Conservation (phyloP, 2,797 vertebrate genomes). For the Semaprochilodus insignis region DNA sequence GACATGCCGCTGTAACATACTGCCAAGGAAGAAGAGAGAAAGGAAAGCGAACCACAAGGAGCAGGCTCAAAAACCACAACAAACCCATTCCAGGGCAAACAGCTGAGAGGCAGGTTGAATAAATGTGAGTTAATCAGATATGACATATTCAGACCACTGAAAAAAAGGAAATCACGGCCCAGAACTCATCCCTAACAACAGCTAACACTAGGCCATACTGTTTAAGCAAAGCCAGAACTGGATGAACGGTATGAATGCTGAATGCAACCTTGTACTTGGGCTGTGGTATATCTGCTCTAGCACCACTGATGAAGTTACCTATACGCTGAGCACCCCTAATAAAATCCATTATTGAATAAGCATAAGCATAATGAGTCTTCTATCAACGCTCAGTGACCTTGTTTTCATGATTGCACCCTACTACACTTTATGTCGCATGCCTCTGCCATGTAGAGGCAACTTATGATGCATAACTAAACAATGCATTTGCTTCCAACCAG, state of each 20-base stretch:
- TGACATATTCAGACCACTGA: constrained; percentile 43
- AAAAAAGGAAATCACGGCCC: background rate
- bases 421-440: background rate
- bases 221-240: constrained; percentile 1
- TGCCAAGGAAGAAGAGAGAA: background rate
- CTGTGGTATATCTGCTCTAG: background rate
- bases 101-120: constrained; percentile 29
- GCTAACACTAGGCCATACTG: background rate
- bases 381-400: background rate
- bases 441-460: background rate
- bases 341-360: background rate
- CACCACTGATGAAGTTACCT: background rate
- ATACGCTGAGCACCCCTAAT: background rate
- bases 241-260: too few species aligned
- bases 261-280: background rate
- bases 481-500: background rate
- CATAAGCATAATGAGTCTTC: background rate
- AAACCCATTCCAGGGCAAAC: constrained; percentile 37
- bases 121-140: constrained; percentile 19
- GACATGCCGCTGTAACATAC: constrained; percentile 2
- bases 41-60: background rate
- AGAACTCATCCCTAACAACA: constrained; percentile 18
- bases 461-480: background rate
- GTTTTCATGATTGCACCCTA: background rate
- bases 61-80: background rate